These are phyloP conservation scores for Pteropus alecto DNA, from an alignment of 2,113 vertebrate genomes.

Conservation along the genomic window DNA sequence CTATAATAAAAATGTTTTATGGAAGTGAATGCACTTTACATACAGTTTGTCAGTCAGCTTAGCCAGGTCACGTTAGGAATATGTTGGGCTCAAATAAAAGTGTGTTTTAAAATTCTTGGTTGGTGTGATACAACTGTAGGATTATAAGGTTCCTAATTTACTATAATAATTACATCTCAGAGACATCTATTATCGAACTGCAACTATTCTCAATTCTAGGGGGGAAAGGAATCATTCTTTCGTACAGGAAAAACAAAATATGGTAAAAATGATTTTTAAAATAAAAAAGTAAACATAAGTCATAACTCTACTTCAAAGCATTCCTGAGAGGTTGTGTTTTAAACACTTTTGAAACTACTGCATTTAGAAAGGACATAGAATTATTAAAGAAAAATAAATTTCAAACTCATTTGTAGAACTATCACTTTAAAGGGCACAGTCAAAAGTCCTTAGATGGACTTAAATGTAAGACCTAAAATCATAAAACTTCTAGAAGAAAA, in stretches of 20 bases:
- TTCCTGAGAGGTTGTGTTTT: constrained; percentile 5
- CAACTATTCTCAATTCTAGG: neutral
- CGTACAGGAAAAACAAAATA: neutral
- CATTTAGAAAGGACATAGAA: neutral
- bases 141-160: neutral
- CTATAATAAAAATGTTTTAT: constrained; percentile 31
- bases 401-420: neutral
- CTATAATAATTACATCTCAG: constrained; percentile 11
- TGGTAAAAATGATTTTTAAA: neutral
- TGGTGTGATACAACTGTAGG: neutral
- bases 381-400: neutral
- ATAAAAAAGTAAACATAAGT: neutral
- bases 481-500: no score
- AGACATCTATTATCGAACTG: neutral
- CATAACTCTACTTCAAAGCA: neutral
- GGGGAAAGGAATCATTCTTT: neutral
- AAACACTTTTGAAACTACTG: neutral
- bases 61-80: neutral
- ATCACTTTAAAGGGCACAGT: neutral
- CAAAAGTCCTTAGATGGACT: neutral
- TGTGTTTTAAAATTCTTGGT: constrained; percentile 9
- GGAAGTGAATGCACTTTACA: neutral
- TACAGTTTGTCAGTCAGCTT: neutral
- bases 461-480: no score
- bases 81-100: neutral